Evolutionary conservation across 2,113 vertebrate species (phyloP).

Genomic region (chimpanzee (Pan troglodytes)): DNA sequence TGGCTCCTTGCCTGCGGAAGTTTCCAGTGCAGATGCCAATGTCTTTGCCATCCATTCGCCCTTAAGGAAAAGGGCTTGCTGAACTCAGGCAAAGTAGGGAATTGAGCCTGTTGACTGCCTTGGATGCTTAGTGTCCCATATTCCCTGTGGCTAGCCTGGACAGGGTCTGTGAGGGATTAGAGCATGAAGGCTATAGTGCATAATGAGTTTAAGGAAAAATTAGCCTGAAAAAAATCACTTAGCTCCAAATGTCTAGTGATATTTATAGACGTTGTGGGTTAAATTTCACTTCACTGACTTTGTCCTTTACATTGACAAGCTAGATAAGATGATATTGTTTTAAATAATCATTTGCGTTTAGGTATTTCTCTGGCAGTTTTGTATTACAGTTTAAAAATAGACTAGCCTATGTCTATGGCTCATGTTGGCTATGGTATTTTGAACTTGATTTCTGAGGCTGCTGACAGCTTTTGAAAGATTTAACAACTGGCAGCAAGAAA

Average conservation of each 20-base stretch:
- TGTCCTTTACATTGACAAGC: conserved; percentile 81
- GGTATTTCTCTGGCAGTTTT: conserved; percentile 77
- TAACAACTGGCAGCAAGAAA: conserved; percentile 86
- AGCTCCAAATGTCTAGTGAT: conserved; percentile 73
- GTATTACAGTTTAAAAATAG: conserved; percentile 84
- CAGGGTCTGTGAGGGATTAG: conserved; percentile 59
- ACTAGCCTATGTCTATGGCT: conserved; percentile 75
- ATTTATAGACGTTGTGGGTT: conserved; percentile 77
- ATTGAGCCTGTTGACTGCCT: background rate
- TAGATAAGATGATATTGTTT: conserved; percentile 80
- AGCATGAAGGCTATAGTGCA: conserved; percentile 40
- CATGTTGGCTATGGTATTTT: conserved; percentile 81
- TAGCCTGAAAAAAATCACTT: conserved; percentile 60
- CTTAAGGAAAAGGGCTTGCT: background rate
- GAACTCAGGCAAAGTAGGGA: background rate
- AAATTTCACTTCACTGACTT: conserved; percentile 76
- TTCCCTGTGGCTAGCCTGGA: conserved; percentile 46
- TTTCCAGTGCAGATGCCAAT: background rate
- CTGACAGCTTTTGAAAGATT: conserved; percentile 88
- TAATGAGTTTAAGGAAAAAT: conserved; percentile 80
- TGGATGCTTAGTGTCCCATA: background rate
- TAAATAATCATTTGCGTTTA: conserved; percentile 82
- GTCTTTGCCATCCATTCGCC: background rate
- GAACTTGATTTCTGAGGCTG: conserved; percentile 86
- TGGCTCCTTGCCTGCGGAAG: conserved; percentile 3